Evolutionary conservation across 1,140 invertebrate genomes (phyloP).

Genomic region (Aphaenogaster floridana): DNA sequence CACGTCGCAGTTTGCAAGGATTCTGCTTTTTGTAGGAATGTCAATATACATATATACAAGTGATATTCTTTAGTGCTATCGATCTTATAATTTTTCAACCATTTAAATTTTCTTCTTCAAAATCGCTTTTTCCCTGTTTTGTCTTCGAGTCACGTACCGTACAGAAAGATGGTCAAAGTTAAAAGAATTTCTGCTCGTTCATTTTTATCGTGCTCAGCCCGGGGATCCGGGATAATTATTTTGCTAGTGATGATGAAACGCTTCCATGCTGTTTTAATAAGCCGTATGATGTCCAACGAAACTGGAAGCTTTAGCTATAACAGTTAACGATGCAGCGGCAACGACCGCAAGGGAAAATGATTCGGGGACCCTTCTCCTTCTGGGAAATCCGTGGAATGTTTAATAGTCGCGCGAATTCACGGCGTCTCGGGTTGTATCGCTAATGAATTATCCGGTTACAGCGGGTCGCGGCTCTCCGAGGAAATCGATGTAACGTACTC

Average conservation of each 20-base stretch:
- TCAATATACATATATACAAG: too few relatives aligned
- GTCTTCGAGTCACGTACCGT: background rate
- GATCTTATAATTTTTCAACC: background rate
- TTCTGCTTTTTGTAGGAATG: background rate
- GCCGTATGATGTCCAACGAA: constrained; percentile 1
- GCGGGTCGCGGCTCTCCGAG: constrained; percentile 52
- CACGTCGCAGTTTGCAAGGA: background rate
- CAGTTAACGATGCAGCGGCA: constrained; percentile 20
- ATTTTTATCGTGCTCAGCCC: background rate
- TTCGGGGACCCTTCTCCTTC: constrained; percentile 35
- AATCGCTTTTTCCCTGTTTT: background rate
- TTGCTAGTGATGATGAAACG: background rate
- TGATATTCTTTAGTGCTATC: background rate
- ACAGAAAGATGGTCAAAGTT: background rate
- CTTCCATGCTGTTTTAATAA: constrained; percentile 30
- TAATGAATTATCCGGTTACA: constrained; percentile 67
- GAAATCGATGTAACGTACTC: constrained; percentile 63
- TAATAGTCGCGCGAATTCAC: constrained; percentile 53
- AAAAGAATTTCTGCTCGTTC: constrained; percentile 14
- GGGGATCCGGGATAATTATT: constrained; percentile 26
- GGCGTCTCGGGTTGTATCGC: constrained; percentile 55
- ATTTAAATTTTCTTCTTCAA: background rate
- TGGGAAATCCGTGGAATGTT: constrained; percentile 47
- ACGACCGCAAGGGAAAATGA: constrained; percentile 50
- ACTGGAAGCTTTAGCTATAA: constrained; percentile 31